phyloP scores from a whole-genome alignment of 37 sponge, comb jelly and placozoan genomes.

The Beroe ovata region DNA sequence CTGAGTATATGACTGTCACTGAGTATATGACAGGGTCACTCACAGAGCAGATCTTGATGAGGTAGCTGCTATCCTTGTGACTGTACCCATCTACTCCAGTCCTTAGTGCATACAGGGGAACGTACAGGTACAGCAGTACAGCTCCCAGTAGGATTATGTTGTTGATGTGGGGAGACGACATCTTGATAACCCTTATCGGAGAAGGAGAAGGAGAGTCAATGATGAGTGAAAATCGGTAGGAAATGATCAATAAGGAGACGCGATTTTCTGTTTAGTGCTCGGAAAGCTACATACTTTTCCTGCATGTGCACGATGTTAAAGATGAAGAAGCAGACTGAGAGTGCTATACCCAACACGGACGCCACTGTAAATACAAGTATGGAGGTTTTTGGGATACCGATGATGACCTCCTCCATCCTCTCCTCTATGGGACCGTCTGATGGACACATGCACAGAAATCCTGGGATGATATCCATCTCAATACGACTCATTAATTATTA shows the following conservation, averaged over 20 bases:
- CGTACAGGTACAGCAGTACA: conserved; percentile 33
- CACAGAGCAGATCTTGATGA: conserved; percentile 46
- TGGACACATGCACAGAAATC: background rate
- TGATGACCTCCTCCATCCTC: background rate
- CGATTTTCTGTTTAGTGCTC: background rate
- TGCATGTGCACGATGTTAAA: conserved; percentile 49
- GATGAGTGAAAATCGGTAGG: no score
- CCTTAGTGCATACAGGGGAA: conserved; percentile 5
- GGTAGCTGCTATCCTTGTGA: background rate
- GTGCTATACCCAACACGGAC: conserved; percentile 39
- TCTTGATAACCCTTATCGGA: conserved; percentile 56
- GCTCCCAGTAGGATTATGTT: conserved; percentile 66
- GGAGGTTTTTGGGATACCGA: conserved; percentile 21
- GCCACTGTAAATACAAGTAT: conserved; percentile 24
- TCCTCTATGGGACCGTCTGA: conserved; percentile 4
- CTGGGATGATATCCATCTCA: background rate
- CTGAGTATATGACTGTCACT: no score
- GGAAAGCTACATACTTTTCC: background rate
- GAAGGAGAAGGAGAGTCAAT: background rate
- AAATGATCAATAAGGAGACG: background rate
- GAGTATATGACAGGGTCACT: no score
- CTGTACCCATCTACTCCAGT: conserved; percentile 46
- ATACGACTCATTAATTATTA: no score
- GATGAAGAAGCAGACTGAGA: conserved; percentile 32
- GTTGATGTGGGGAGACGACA: conserved; percentile 64